Percentiles rank a stretch among this genome's conserved stretches.
phyloP scores from a whole-genome alignment of 1,140 invertebrate genomes.

The Cherax destructor region DNA sequence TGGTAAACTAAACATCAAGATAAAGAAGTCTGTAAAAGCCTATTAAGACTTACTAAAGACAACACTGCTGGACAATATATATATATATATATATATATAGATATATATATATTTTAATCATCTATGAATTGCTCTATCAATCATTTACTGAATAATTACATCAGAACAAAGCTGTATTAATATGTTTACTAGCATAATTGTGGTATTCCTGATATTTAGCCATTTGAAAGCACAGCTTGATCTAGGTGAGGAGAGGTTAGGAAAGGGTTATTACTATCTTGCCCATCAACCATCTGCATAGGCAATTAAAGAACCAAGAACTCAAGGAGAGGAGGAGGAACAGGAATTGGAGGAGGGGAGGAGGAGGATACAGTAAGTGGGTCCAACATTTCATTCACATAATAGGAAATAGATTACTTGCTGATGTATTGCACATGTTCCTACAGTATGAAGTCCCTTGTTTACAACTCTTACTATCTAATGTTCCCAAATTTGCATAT shows the following conservation, averaged over 20 bases:
- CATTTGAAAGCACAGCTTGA: conserved; percentile 1
- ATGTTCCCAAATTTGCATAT: too few species aligned
- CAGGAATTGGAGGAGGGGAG: too few species aligned
- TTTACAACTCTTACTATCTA: neutral
- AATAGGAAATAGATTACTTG: neutral
- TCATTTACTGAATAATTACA: neutral
- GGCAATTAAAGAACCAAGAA: conserved; percentile 12
- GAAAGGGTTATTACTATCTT: conserved; percentile 16
- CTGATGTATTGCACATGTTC: neutral
- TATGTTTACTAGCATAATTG: neutral
- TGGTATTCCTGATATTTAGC: conserved; percentile 7
- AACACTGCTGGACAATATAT: neutral
- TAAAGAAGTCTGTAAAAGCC: neutral
- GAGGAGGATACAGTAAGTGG: neutral
- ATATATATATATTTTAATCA: neutral
- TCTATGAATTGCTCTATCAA: neutral
- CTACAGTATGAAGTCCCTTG: neutral
- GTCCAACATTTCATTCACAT: neutral
- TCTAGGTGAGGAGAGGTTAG: conserved; percentile 16
- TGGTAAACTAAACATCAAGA: neutral
- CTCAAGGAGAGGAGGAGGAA: too few species aligned
- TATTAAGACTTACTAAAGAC: neutral
- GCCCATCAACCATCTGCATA: conserved; percentile 20
- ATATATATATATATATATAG: neutral
- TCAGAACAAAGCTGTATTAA: neutral